Percentiles rank a stretch among this genome's conserved stretches.
phyloP scores from a whole-genome alignment of 2,797 vertebrate species.

The Sphenodon punctatus region DNA sequence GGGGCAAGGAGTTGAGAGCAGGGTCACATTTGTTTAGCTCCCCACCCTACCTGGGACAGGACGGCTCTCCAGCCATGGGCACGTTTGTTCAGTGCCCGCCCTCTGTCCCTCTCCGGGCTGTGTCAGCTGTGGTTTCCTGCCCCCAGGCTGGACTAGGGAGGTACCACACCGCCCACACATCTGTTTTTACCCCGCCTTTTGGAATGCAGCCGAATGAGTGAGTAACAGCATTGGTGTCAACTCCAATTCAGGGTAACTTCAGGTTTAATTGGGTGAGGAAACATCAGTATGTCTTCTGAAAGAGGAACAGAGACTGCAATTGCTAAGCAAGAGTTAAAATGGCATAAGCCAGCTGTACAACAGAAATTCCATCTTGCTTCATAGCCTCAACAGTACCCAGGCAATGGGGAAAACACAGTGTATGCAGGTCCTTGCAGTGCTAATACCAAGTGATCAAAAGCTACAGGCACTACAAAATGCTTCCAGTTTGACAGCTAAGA shows the following conservation, averaged over 20 bases:
- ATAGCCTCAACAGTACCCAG: neutral
- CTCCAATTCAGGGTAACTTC: neutral
- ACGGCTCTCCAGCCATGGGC: too few relatives aligned
- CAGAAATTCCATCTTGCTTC: neutral
- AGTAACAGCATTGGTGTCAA: neutral
- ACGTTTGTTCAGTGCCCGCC: too few relatives aligned
- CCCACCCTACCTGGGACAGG: too few relatives aligned
- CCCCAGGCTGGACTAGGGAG: too few relatives aligned
- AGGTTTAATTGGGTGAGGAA: neutral
- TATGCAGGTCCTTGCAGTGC: too few relatives aligned
- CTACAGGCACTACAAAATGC: neutral
- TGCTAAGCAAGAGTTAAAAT: neutral
- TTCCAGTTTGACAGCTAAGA: neutral
- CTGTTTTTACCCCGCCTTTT: too few relatives aligned
- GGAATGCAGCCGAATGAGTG: neutral
- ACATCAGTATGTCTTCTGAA: neutral
- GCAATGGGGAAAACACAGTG: too few relatives aligned
- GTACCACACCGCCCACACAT: too few relatives aligned
- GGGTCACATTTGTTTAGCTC: too few relatives aligned
- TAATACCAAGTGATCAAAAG: neutral
- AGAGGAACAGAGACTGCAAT: neutral
- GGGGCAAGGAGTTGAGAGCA: too few relatives aligned
- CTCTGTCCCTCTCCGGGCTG: neutral
- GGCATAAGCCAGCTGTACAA: neutral
- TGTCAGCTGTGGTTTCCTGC: too few relatives aligned